Evolutionary conservation across 2,888 invertebrate genomes (phyloP), one percentile per base, ranked within the genome.

Genomic region (Sceliomorpha sp.): DNA sequence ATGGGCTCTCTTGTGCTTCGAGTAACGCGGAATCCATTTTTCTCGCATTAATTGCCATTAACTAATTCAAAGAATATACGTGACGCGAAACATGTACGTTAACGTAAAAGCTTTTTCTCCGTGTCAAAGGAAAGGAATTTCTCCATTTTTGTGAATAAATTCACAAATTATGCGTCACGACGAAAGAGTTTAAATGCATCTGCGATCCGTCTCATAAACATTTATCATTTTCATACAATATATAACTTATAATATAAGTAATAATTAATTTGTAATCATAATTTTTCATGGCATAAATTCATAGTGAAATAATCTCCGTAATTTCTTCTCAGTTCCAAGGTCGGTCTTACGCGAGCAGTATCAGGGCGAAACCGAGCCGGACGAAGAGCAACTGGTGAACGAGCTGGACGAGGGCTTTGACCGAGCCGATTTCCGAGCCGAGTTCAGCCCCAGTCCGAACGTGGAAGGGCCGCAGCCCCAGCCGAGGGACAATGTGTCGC

Each of bases 261-360:
- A n/a, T n/a, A n/a, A n/a, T n/a, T n/a, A n/a, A n/a, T n/a, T n/a
- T n/a, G n/a, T n/a, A n/a, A n/a, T n/a, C n/a, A n/a, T n/a, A n/a
- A n/a, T n/a, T n/a, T n/a, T n/a, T n/a, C n/a, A n/a, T n/a, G n/a
- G n/a, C n/a, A n/a, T n/a, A n/a, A n/a, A n/a, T n/a, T n/a, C n/a
- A n/a, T n/a, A n/a, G n/a, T n/a, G n/a, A n/a, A n/a, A n/a, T n/a
- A n/a, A n/a, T n/a, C n/a, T n/a, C n/a, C n/a, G n/a, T 20, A 5
- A 20, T 20, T 20, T 5, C 5, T 20, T 20, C 56, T 8, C 90
- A 96, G 96, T 96, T 72, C 96, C 95, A 1, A 91, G 95, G 72
- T 94, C 94, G 84, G 95, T 96, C 50, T 89, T 96, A 68, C 94
- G 94, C 84, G 95, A 95, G 88, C 92, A 94, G 75, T 95, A 93